These are phyloP conservation scores for Opisthocomus hoazin DNA, from an alignment of 2,113 vertebrate species.

Conservation along the genomic window DNA sequence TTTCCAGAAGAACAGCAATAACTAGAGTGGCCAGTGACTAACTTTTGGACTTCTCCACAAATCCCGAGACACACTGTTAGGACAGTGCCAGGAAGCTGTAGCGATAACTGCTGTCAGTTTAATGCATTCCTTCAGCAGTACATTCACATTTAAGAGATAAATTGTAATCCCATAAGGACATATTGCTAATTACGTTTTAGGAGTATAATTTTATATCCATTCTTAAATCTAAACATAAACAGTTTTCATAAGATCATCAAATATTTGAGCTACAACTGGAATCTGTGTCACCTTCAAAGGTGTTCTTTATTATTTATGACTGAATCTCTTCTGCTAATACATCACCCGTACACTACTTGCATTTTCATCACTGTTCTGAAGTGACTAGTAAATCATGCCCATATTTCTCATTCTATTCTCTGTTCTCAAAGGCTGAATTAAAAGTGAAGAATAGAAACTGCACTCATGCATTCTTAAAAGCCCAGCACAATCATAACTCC, in stretches of 20 bases:
- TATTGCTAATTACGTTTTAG: background rate
- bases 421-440: slow-evolving; percentile 26
- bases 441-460: background rate
- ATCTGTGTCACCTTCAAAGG: slow-evolving; percentile 6
- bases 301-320: slow-evolving; percentile 26
- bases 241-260: background rate
- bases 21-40: background rate
- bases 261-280: background rate
- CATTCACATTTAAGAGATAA: background rate
- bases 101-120: background rate
- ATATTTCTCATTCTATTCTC: slow-evolving; percentile 11
- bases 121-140: background rate
- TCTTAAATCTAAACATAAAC: slow-evolving; percentile 19
- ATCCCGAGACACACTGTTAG: background rate
- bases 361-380: slow-evolving; percentile 41
- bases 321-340: slow-evolving; percentile 2
- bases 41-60: background rate
- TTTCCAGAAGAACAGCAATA: background rate
- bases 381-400: slow-evolving; percentile 25
- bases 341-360: background rate
- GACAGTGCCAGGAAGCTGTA: background rate
- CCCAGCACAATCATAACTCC: background rate
- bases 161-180: background rate
- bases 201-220: background rate
- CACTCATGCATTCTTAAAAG: slow-evolving; percentile 19